Evolutionary conservation across 2,888 invertebrate species (phyloP).

Genomic region (Oxyteleia sp.): DNA sequence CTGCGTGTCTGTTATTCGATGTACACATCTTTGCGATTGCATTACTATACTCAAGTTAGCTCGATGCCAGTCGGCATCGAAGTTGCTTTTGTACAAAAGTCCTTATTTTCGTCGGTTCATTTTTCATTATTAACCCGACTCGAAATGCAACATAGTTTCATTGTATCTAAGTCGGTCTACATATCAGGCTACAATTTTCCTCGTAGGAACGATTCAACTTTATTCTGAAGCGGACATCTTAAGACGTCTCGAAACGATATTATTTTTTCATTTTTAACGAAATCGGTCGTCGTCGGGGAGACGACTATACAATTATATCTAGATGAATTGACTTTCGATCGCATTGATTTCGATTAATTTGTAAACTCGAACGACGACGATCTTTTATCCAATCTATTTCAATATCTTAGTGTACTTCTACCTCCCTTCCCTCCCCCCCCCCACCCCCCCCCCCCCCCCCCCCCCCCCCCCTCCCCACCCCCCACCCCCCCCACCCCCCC

Average conservation of each 20-base stretch:
- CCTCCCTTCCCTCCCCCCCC: no score
- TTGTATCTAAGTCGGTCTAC: constrained; percentile 80
- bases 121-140: constrained; percentile 28
- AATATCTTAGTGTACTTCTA: constrained; percentile 70
- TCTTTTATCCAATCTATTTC: constrained; percentile 58
- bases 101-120: constrained; percentile 4
- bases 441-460: no score
- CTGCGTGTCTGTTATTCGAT: constrained; percentile 65
- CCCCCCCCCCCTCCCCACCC: not conserved
- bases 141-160: constrained; percentile 17
- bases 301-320: not conserved
- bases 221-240: not conserved
- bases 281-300: constrained; percentile 41
- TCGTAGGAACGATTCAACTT: not conserved
- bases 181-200: constrained; percentile 79
- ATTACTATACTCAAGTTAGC: constrained; percentile 46
- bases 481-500: no score
- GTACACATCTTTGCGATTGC: constrained; percentile 65
- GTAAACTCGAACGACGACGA: constrained; percentile 11
- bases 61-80: constrained; percentile 46
- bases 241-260: no score
- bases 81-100: constrained; percentile 17
- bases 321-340: not conserved
- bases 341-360: not conserved
- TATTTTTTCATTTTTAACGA: not conserved